Evolutionary conservation across 1,140 invertebrate genomes (phyloP), one percentile per base, ranked within the genome.

Genomic region (Ostrea edulis): DNA sequence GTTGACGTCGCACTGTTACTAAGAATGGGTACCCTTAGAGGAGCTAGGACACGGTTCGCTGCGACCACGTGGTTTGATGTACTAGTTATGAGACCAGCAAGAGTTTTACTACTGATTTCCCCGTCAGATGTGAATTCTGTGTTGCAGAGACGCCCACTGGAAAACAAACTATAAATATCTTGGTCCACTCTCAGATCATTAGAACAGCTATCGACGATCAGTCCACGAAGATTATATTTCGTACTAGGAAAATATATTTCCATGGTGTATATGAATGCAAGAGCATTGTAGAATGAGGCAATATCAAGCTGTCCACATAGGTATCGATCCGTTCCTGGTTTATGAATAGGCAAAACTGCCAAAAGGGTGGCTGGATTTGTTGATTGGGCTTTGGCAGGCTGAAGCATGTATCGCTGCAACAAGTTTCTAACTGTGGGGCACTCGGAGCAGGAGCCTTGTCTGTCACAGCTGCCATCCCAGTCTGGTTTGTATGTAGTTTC

Each of bases 1-100:
- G 95, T 71, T 12, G 96, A 96, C 3, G 97, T 97, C 2, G 97
- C 96, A 8, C 96, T 97, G 93, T 97, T 97, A 54, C 97, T 97
- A 90, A 98, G 96, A 52, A 92, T 91, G 8, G 92, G 91, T 2
- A 93, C 90, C 58, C 88, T 88, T 0, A 91, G 55, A 7, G 91
- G 90, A 25, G 92, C 85, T 17, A 94, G 87, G 12, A 94, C 90
- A 35, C 92, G 82, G 11, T 93, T 89, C 17, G 93, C 93, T 52
- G 91, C 92, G 12, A 92, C 82, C 12, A 92, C 91, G 35, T 92
- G 91, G 2, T 77, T 65, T 1, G 92, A 93, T 44, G 92, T 91
- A 14, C 93, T 87, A 35, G 91, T 93, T 8, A 95, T 68, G 12
- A 94, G 91, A 25, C 92, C 93, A 20, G 93, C 91, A 52, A 95